A percentile compares a stretch with the other conserved stretches of the same genome.
These are phyloP conservation scores for Catotricha subobsoleta DNA, from an alignment of 2,888 invertebrate genomes.

Conservation along the genomic window DNA sequence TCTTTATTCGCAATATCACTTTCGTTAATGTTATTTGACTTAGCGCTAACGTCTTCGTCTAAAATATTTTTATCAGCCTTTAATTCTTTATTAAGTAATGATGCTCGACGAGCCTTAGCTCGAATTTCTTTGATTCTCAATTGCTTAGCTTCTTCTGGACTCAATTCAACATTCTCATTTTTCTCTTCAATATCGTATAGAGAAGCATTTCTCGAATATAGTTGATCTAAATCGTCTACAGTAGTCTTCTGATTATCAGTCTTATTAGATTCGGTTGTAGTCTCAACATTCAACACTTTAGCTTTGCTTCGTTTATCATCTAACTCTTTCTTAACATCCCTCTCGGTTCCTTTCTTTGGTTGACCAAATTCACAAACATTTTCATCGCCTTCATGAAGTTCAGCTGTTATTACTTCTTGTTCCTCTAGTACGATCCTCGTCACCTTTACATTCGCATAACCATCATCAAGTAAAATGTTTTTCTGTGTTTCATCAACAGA, in stretches of 20 bases:
- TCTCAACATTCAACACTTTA: not conserved
- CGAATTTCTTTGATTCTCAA: constrained; percentile 31
- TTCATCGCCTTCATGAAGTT: constrained; percentile 6
- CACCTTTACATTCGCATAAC: constrained; percentile 17
- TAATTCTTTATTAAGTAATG: constrained; percentile 3
- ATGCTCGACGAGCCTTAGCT: constrained; percentile 24
- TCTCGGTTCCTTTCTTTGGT: constrained; percentile 8
- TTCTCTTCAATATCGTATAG: constrained; percentile 32
- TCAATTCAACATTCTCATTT: constrained; percentile 24
- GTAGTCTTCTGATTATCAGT: not conserved
- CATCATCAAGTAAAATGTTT: constrained; percentile 32
- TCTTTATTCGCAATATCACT: too few species aligned
- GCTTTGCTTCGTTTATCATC: not conserved
- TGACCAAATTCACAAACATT: constrained; percentile 9
- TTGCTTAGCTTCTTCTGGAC: constrained; percentile 30
- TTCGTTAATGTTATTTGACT: constrained; percentile 31
- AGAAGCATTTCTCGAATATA: constrained; percentile 19
- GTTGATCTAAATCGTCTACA: not conserved
- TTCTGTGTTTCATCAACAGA: constrained; percentile 39
- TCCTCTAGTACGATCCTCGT: constrained; percentile 21
- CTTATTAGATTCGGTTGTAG: not conserved
- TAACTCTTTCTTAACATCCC: constrained; percentile 7
- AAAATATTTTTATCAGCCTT: not conserved
- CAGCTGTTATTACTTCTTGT: constrained; percentile 9
- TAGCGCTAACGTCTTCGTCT: constrained; percentile 24